Evolutionary conservation across 2,113 vertebrate species (phyloP), one percentile per base, ranked within the genome.

Genomic region (Ramphastos sulfuratus): DNA sequence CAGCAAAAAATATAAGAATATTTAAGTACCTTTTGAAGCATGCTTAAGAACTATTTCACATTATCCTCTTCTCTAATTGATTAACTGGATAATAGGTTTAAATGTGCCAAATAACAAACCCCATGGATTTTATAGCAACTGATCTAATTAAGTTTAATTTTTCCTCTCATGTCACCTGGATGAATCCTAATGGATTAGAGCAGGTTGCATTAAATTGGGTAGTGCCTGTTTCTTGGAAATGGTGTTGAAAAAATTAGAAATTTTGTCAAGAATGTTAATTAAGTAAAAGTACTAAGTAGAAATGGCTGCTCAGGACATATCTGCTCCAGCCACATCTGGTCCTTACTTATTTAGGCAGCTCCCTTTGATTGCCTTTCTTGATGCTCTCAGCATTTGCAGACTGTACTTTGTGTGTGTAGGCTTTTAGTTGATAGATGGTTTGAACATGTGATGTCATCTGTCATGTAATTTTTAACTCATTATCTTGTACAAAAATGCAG

Each of bases 31-130:
- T 87, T 94, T 94, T 70, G 87, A 85, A 85, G 74, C 31, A 48
- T 2, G 65, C 89, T 90, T 94, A 92, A 94, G 92, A 92, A 94
- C 91, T 89, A 85, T 92, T 90, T 89, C 87, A 77, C 3, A 0
- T 95, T 94, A 96, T 96, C 92, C 88, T 92, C 91, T 81, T 87
- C 94, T 91, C 77, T 96, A 94, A 96, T 96, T 96, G 92, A 93
- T 88, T 96, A 96, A 95, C 69, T 70, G 60, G 92, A 79, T 96
- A 94, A 96, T 94, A 89, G 95, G 94, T 96, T 97, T 96, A 96
- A 94, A 95, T 83, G 94, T 85, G 42, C 72, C 87, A 95, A 94
- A 87, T 94, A 96, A 91, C 82, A 95, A 96, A 96, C 52, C 89
- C 86, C 69, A 25, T 93, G 89, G 94, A 93, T 93, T 90, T 86